Conservation (phyloP, 2,888 invertebrate genomes). For the Phlogophora meticulosa region DNA sequence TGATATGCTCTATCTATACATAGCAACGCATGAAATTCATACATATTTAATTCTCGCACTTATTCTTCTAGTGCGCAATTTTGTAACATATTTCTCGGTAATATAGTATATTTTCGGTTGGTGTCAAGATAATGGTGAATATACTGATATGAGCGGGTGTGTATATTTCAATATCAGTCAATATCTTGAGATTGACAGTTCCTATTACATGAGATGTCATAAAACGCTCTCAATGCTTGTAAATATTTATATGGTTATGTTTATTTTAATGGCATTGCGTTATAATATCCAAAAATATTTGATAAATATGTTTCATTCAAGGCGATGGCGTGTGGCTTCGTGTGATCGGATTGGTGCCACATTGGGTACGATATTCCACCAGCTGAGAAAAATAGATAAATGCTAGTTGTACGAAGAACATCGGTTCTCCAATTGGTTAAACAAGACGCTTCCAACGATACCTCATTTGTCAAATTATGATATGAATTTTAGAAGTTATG, state of each 20-base stretch:
- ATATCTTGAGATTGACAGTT: constrained; percentile 68
- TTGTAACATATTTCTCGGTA: background rate
- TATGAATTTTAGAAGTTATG: too few species aligned
- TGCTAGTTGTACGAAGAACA: too few species aligned
- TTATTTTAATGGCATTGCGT: constrained; percentile 37
- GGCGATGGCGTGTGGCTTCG: too few species aligned
- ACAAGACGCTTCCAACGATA: too few species aligned
- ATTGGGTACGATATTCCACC: too few species aligned
- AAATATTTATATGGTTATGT: constrained; percentile 54
- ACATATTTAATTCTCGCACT: constrained; percentile 21
- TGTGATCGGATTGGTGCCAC: too few species aligned
- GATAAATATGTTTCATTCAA: constrained; percentile 6
- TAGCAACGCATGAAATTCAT: constrained; percentile 12
- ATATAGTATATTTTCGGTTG: constrained; percentile 23
- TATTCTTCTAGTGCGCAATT: background rate
- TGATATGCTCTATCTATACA: background rate
- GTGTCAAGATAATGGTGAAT: constrained; percentile 27
- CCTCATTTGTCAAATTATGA: too few species aligned
- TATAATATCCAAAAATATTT: constrained; percentile 18
- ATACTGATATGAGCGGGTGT: constrained; percentile 28
- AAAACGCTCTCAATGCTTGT: constrained; percentile 57
- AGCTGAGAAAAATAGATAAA: too few species aligned
- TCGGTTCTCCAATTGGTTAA: too few species aligned
- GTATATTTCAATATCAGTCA: constrained; percentile 62
- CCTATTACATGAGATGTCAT: constrained; percentile 70